These are phyloP conservation scores for Papilio helenus DNA, from an alignment of 1,140 invertebrate genomes.

Conservation along the genomic window DNA sequence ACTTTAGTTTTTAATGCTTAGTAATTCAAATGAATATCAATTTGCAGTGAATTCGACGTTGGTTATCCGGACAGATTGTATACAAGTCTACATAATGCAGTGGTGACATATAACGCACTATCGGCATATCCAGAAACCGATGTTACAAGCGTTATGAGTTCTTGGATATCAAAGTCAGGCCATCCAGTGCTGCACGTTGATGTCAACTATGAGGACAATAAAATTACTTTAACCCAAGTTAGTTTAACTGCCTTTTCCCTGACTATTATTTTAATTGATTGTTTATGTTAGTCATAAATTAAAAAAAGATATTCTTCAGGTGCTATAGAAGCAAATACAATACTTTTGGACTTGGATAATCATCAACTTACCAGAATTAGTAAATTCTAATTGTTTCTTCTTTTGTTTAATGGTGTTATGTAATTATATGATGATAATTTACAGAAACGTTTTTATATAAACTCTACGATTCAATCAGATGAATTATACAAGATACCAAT, in stretches of 20 bases:
- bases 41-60: slow-evolving; percentile 81
- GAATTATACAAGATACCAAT: slow-evolving; percentile 85
- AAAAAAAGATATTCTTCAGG: no score
- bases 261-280: no score
- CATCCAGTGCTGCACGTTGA: slow-evolving; percentile 86
- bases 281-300: no score
- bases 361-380: no score
- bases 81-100: slow-evolving; percentile 82
- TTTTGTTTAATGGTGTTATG: not conserved
- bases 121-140: slow-evolving; percentile 52
- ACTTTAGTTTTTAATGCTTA: not conserved
- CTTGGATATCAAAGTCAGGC: slow-evolving; percentile 88
- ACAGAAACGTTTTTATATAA: slow-evolving; percentile 72
- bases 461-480: slow-evolving; percentile 57
- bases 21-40: not conserved
- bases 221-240: slow-evolving; percentile 80
- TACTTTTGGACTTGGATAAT: no score
- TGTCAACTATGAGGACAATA: slow-evolving; percentile 70
- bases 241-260: not conserved
- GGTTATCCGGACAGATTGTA: slow-evolving; percentile 86
- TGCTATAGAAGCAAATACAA: no score
- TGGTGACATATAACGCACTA: slow-evolving; percentile 61
- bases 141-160: slow-evolving; percentile 84
- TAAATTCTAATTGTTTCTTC: not conserved
- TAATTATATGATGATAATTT: slow-evolving; percentile 20